Conservation (phyloP, 2,888 invertebrate genomes). For the Philaethria dido region DNA sequence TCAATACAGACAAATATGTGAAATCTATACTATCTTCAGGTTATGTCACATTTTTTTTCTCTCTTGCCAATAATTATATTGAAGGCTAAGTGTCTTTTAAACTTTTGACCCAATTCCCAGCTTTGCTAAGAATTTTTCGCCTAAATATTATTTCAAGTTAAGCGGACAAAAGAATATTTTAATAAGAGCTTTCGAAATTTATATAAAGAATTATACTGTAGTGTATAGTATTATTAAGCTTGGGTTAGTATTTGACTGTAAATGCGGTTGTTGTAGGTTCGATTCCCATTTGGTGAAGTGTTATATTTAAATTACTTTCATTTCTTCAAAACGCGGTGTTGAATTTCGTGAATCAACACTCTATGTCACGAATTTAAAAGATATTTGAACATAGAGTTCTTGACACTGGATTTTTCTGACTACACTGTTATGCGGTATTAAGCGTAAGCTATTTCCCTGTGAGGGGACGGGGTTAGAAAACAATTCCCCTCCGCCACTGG, state of each 20-base stretch:
- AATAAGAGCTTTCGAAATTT: slow-evolving; percentile 22
- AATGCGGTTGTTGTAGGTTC: not conserved
- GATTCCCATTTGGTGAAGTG: no score
- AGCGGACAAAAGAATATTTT: slow-evolving; percentile 28
- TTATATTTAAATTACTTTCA: not conserved
- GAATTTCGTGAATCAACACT: no score
- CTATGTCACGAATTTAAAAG: no score
- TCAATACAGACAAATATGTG: not conserved
- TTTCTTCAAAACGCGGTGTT: not conserved
- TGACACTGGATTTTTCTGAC: no score
- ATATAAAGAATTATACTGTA: slow-evolving; percentile 9
- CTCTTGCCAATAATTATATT: slow-evolving; percentile 23
- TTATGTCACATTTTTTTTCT: not conserved
- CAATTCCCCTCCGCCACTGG: no score
- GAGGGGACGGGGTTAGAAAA: no score
- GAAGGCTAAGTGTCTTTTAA: slow-evolving; percentile 24
- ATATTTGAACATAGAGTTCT: no score
- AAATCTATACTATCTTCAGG: not conserved
- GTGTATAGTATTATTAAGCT: not conserved
- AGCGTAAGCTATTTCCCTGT: no score
- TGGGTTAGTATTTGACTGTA: no score
- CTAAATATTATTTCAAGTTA: slow-evolving; percentile 27
- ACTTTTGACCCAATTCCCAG: slow-evolving; percentile 28
- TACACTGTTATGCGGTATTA: no score
- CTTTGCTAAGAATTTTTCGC: slow-evolving; percentile 21